Percentiles rank a stretch among this genome's conserved stretches.
These are phyloP conservation scores for Brachionus rotundiformis DNA, from an alignment of 1,140 invertebrate species.

Conservation along the genomic window DNA sequence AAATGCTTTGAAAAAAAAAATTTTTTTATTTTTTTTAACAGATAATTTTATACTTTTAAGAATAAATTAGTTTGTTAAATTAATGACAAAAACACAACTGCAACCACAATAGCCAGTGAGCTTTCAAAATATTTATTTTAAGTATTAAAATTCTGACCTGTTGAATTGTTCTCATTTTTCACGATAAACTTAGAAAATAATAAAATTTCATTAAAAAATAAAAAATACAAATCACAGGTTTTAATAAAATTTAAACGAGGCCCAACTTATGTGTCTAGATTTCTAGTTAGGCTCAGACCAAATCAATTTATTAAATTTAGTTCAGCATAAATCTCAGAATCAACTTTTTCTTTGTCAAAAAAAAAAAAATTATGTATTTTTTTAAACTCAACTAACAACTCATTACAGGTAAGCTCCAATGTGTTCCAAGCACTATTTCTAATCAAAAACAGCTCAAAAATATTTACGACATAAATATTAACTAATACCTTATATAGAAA, in stretches of 20 bases:
- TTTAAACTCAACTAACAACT: background rate
- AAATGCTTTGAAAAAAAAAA: background rate
- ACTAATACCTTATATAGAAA: background rate
- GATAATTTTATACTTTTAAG: background rate
- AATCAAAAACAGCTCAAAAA: background rate
- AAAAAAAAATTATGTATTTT: background rate
- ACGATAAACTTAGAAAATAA: background rate
- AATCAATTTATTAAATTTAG: background rate
- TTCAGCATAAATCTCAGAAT: background rate
- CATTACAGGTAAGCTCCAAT: constrained; percentile 12
- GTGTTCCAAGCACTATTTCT: background rate
- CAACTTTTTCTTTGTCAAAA: background rate
- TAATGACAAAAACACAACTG: background rate
- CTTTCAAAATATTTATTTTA: constrained; percentile 38
- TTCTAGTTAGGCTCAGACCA: background rate
- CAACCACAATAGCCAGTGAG: background rate
- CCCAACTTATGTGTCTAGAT: background rate
- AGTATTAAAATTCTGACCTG: constrained; percentile 45
- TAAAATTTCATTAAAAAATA: background rate
- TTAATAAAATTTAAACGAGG: background rate
- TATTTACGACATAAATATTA: constrained; percentile 42
- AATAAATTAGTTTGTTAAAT: background rate
- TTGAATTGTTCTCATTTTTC: constrained; percentile 22
- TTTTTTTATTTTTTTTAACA: background rate
- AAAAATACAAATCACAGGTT: background rate